Conservation (phyloP, 2,888 invertebrate species). For the Esperia sulphurella region DNA sequence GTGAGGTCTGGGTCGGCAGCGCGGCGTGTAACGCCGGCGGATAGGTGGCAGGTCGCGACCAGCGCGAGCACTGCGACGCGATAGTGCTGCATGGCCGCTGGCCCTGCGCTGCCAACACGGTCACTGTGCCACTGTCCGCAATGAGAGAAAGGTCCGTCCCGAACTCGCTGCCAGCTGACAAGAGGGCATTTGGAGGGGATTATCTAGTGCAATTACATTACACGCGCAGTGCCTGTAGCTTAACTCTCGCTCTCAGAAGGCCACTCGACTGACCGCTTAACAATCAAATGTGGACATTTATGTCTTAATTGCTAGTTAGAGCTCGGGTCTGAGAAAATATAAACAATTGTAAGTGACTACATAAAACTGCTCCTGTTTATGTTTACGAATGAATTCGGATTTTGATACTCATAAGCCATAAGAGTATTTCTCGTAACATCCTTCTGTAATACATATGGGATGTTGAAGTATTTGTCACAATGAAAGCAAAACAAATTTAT, state of each 20-base stretch:
- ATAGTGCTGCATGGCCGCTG: constrained; percentile 56
- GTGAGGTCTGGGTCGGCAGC: constrained; percentile 39
- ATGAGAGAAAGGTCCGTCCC: constrained; percentile 61
- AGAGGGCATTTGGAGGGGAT: constrained; percentile 52
- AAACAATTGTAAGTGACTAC: no score
- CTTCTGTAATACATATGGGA: no score
- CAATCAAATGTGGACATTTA: no score
- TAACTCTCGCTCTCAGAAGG: constrained; percentile 25
- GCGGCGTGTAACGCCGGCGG: constrained; percentile 16
- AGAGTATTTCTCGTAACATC: no score
- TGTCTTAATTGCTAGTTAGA: no score
- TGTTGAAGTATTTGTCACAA: no score
- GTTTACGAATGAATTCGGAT: no score
- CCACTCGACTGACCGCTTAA: not conserved
- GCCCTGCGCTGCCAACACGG: constrained; percentile 62
- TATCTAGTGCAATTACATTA: constrained; percentile 47
- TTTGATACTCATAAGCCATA: no score
- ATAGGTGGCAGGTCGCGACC: constrained; percentile 32
- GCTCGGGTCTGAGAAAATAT: no score
- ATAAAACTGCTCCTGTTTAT: no score
- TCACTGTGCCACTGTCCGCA: constrained; percentile 69
- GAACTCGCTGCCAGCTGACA: constrained; percentile 33
- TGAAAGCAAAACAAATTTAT: no score
- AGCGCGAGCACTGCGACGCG: constrained; percentile 36
- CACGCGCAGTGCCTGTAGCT: not conserved